These are phyloP conservation scores for Perccottus glenii DNA, from an alignment of 2,113 vertebrate genomes.

Conservation along the genomic window DNA sequence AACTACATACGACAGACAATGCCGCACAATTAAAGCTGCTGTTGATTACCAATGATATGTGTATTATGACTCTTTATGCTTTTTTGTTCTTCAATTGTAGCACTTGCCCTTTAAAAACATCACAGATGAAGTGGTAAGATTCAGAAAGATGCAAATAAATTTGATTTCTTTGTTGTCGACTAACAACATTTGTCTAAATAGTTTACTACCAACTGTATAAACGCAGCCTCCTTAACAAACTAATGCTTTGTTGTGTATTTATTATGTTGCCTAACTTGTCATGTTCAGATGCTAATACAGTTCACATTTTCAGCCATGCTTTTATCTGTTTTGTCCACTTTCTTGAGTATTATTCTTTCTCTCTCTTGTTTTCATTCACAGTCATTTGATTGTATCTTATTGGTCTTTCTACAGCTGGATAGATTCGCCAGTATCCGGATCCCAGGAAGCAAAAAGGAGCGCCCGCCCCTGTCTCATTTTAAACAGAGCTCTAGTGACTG, in stretches of 20 bases:
- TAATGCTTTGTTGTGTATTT: slow-evolving; percentile 14
- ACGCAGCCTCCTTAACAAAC: neutral
- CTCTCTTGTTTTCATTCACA: neutral
- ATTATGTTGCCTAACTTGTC: neutral
- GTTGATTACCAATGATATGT: neutral
- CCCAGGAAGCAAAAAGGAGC: slow-evolving; percentile 88
- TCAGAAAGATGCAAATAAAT: neutral
- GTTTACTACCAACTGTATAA: too few species aligned
- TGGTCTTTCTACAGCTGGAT: slow-evolving; percentile 81
- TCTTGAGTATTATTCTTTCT: neutral
- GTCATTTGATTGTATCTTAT: slow-evolving; percentile 10
- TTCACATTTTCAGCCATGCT: neutral
- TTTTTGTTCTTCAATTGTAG: slow-evolving; percentile 78
- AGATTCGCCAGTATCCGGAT: slow-evolving; percentile 91
- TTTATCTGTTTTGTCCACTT: neutral
- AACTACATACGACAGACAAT: too few species aligned
- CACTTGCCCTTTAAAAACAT: slow-evolving; percentile 92
- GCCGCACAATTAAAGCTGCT: neutral
- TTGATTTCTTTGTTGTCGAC: slow-evolving; percentile 21
- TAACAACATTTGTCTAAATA: slow-evolving; percentile 24
- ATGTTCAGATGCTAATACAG: slow-evolving; percentile 4
- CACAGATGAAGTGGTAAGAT: slow-evolving; percentile 97
- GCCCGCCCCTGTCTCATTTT: slow-evolving; percentile 74
- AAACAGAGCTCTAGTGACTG: slow-evolving; percentile 77
- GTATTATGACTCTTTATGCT: slow-evolving; percentile 39